Percentiles rank a stretch among this genome's conserved stretches.
phyloP scores from a whole-genome alignment of 2,113 vertebrate species.

The Nycticryphes semicollaris region DNA sequence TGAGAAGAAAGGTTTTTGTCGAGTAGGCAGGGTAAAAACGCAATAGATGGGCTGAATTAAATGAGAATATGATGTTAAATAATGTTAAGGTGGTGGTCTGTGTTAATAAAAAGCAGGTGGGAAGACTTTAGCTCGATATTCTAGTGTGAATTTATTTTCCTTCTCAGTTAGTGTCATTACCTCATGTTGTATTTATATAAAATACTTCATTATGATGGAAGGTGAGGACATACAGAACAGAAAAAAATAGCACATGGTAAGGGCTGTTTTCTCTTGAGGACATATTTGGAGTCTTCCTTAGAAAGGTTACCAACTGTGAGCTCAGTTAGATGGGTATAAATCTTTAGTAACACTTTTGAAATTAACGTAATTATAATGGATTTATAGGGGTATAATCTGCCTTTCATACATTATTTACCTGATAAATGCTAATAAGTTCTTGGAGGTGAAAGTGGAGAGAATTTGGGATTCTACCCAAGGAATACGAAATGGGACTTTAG shows the following conservation, averaged over 20 bases:
- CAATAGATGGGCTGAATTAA: not conserved
- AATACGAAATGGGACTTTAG: not conserved
- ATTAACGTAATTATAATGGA: slow-evolving; percentile 17
- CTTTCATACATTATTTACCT: slow-evolving; percentile 28
- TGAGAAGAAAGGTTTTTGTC: not conserved
- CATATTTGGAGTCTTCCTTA: slow-evolving; percentile 11
- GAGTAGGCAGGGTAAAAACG: not conserved
- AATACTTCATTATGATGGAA: slow-evolving; percentile 28
- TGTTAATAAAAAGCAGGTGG: slow-evolving; percentile 24
- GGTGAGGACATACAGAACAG: not conserved
- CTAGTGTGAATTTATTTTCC: slow-evolving; percentile 11
- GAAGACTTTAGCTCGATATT: not conserved
- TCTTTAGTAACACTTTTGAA: not conserved
- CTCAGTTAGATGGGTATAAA: slow-evolving; percentile 2
- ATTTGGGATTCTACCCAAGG: slow-evolving; percentile 44
- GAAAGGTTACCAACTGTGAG: not conserved
- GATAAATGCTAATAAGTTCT: slow-evolving; percentile 24
- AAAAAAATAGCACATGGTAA: not conserved
- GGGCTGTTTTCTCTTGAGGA: slow-evolving; percentile 4
- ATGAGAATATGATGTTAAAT: not conserved
- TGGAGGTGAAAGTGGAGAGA: not conserved
- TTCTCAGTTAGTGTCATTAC: slow-evolving; percentile 44
- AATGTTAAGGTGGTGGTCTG: not conserved
- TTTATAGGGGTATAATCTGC: slow-evolving; percentile 18
- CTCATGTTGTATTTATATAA: slow-evolving; percentile 11